Evolutionary conservation across 2,113 vertebrate genomes (phyloP), one percentile per base, ranked within the genome.

Genomic region (Misgurnus anguillicaudatus): DNA sequence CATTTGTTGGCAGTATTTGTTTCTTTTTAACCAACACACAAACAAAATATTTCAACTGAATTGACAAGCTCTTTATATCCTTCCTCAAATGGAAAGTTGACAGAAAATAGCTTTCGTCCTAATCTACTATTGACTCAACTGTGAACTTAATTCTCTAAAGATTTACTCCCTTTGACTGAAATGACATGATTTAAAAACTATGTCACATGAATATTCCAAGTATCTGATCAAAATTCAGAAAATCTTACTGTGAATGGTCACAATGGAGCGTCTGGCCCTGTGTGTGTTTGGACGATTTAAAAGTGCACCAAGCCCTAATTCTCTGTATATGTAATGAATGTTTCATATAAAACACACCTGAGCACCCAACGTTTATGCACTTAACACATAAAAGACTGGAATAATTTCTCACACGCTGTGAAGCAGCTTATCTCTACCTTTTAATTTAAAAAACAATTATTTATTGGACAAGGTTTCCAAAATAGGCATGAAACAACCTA

Each of bases 311-410:
- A 51, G 31, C 7, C 36, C 8, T 55, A 70, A 39, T n/a, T n/a
- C n/a, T n/a, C n/a, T n/a, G n/a, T n/a, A n/a, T n/a, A n/a, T n/a
- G n/a, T 38, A 38, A 55, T 71, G 1, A 39, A 71, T 55, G 48
- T 38, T 71, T 39, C 38, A 71, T 71, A 1, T 71, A 55, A 69
- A 53, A 38, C 53, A 55, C 48, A 71, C 2, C 9, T 11, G 48
- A 17, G 31, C 31, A 7, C 7, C 13, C 47, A 24, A 68, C 4
- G 11, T 31, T 68, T 0, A 48, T 16, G 19, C 42, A 31, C 47
- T 69, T 51, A 9, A 69, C 24, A 69, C 47, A 69, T 51, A 21
- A 69, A 36, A 69, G 66, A 36, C 48, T 45, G 42, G 13, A 68
- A 24, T 51, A 9, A 51, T 51, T 69, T 51, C 14, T 36, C 14